Evolutionary conservation across 2,113 vertebrate genomes (phyloP).

Genomic region (Drymodes brunneopygia): DNA sequence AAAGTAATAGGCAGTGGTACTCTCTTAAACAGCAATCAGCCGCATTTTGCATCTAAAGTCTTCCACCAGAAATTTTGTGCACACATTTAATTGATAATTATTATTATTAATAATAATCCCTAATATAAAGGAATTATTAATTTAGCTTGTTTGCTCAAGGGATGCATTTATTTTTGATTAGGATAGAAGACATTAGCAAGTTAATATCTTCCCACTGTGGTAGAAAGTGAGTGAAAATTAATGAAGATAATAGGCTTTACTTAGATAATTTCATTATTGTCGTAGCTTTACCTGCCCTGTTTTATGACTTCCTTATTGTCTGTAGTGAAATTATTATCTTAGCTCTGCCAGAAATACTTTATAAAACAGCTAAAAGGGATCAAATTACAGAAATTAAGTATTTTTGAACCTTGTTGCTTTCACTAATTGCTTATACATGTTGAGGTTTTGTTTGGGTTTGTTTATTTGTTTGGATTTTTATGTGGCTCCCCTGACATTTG

Average conservation of each 20-base stretch:
- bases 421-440: not conserved
- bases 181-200: constrained; percentile 29
- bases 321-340: not conserved
- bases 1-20: not conserved
- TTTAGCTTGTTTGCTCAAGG: constrained; percentile 36
- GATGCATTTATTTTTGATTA: constrained; percentile 23
- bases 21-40: not conserved
- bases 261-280: constrained; percentile 38
- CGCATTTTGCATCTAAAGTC: not conserved
- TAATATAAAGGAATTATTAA: constrained; percentile 7
- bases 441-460: fast-evolving
- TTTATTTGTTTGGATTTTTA: not conserved
- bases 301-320: constrained; percentile 6
- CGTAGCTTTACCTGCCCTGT: constrained; percentile 30
- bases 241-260: constrained; percentile 60
- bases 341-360: not conserved
- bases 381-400: not conserved
- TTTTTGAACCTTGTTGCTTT: not conserved
- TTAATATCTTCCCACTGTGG: constrained; percentile 51
- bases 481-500: not conserved
- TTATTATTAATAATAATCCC: constrained; percentile 9
- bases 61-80: not conserved
- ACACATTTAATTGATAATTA: not conserved
- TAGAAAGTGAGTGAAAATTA: constrained; percentile 54
- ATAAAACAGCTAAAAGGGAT: constrained; percentile 12